phyloP scores from a whole-genome alignment of 2,888 invertebrate species.

The Nemapogon koenigi region DNA sequence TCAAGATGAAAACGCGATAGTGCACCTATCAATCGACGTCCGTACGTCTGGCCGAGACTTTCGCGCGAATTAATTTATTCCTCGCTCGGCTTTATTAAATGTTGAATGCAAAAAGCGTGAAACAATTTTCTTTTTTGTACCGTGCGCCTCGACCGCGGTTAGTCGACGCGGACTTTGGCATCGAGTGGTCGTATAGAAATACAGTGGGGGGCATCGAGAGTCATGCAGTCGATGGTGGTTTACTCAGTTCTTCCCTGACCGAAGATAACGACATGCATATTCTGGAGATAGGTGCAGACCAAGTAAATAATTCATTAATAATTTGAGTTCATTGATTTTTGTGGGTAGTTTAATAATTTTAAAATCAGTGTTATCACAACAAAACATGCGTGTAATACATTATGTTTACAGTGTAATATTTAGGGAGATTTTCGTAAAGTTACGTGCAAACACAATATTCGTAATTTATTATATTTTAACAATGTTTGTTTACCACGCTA shows the following conservation, averaged over 20 bases:
- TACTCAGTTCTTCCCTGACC: conserved; percentile 21
- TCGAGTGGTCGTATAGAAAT: conserved; percentile 6
- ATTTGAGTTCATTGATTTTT: too few relatives aligned
- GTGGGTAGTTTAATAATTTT: too few relatives aligned
- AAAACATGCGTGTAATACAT: too few relatives aligned
- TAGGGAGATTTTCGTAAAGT: too few relatives aligned
- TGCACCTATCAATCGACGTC: conserved; percentile 29
- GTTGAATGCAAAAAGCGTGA: conserved; percentile 55
- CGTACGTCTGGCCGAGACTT: conserved; percentile 39
- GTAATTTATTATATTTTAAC: too few relatives aligned
- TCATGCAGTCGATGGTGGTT: conserved; percentile 14
- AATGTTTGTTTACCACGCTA: too few relatives aligned
- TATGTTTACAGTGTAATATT: too few relatives aligned
- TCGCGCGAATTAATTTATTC: conserved; percentile 56
- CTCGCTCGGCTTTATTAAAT: conserved; percentile 45
- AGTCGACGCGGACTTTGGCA: conserved; percentile 27
- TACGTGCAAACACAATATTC: too few relatives aligned
- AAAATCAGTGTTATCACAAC: too few relatives aligned
- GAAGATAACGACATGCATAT: conserved; percentile 47
- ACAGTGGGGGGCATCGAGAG: conserved; percentile 9
- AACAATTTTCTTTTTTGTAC: conserved; percentile 56
- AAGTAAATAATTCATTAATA: conserved; percentile 51
- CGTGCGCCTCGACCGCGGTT: conserved; percentile 22
- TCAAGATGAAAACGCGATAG: conserved; percentile 53
- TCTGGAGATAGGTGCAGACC: conserved; percentile 57